Percentiles rank a stretch among this genome's conserved stretches.
Conservation (phyloP, 2,797 vertebrate genomes). For the Galaxias olidus region DNA sequence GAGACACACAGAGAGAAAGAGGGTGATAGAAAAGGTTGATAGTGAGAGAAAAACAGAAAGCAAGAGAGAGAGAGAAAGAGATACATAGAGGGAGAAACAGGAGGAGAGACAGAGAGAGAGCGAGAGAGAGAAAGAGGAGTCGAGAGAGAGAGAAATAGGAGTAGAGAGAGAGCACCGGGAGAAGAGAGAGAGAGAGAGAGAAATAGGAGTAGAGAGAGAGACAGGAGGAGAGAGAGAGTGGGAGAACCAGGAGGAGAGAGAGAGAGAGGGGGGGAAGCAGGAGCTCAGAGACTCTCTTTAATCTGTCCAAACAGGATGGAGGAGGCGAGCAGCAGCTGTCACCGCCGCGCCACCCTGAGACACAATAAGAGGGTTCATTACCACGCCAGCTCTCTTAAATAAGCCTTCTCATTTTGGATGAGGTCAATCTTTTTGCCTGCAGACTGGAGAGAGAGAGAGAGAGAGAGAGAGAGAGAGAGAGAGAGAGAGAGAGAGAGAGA, state of each 20-base stretch:
- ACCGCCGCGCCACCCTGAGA: conserved; percentile 58
- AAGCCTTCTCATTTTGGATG: conserved; percentile 79
- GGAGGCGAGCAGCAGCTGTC: conserved; percentile 43
- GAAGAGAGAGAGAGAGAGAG: conserved; percentile 20
- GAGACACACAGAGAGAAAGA: conserved; percentile 47
- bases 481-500: conserved; percentile 23
- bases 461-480: conserved; percentile 26
- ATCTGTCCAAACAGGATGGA: conserved; percentile 62
- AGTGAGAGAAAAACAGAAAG: conserved; percentile 8
- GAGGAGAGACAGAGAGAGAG: neutral
- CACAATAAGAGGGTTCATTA: conserved; percentile 76
- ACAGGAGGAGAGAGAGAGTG: neutral
- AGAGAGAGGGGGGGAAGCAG: neutral
- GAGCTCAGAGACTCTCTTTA: conserved; percentile 34
- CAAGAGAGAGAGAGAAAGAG: neutral
- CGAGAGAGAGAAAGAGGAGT: neutral
- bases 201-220: neutral
- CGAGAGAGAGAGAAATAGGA: too few species aligned
- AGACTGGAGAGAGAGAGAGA: conserved; percentile 16
- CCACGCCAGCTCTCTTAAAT: conserved; percentile 74
- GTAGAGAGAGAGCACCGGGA: conserved; percentile 54
- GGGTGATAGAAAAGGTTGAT: conserved; percentile 18
- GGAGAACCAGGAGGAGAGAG: neutral
- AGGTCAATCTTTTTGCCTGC: conserved; percentile 66
- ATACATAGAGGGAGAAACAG: neutral